Evolutionary conservation across 2,888 invertebrate genomes (phyloP).

Genomic region (Meteorus colon): DNA sequence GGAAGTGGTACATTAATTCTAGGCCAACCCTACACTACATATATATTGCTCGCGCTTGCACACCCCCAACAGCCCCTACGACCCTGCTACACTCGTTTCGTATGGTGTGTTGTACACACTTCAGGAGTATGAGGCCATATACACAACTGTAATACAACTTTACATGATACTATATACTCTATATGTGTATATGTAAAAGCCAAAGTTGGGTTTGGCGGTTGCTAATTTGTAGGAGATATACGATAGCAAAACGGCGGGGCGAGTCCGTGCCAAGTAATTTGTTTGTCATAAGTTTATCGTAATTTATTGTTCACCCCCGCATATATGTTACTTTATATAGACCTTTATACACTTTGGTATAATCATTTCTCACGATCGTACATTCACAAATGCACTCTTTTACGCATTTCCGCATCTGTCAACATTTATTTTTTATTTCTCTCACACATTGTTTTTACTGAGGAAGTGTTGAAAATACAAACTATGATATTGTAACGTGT

Average conservation of each 20-base stretch:
- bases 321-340: constrained; percentile 30
- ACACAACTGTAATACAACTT: constrained; percentile 29
- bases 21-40: constrained; percentile 59
- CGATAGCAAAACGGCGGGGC: constrained; percentile 60
- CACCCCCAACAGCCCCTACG: constrained; percentile 30
- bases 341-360: neutral
- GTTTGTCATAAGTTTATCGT: constrained; percentile 68
- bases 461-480: neutral
- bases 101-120: constrained; percentile 8
- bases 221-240: constrained; percentile 69
- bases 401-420: constrained; percentile 6
- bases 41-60: constrained; percentile 18
- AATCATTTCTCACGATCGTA: constrained; percentile 26
- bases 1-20: constrained; percentile 71
- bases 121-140: constrained; percentile 18
- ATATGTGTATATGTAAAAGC: constrained; percentile 39
- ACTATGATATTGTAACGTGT: neutral
- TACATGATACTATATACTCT: constrained; percentile 23
- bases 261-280: constrained; percentile 63
- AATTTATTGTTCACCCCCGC: constrained; percentile 57
- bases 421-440: neutral
- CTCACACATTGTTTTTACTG: no score
- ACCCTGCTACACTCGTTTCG: constrained; percentile 26
- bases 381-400: neutral
- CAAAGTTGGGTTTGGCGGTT: constrained; percentile 60